Percentiles rank a stretch among this genome's conserved stretches.
These are phyloP conservation scores for Machimus atricapillus DNA, from an alignment of 2,888 invertebrate species.

Conservation along the genomic window DNA sequence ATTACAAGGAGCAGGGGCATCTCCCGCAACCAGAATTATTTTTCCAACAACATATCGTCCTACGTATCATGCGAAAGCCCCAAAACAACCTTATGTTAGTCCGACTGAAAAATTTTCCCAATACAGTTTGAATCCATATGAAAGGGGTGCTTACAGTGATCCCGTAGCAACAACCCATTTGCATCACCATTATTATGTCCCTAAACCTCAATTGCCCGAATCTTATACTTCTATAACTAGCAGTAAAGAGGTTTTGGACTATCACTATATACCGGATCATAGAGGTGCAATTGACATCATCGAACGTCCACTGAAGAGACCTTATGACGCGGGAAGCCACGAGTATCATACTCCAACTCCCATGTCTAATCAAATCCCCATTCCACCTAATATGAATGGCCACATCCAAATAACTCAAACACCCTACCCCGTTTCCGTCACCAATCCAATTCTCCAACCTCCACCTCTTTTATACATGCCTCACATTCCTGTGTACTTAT, in stretches of 20 bases:
- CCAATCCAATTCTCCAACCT: conserved; percentile 49
- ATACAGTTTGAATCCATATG: neutral
- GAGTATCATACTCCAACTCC: conserved; percentile 38
- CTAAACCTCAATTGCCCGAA: conserved; percentile 10
- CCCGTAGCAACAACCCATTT: conserved; percentile 57
- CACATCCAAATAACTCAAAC: conserved; percentile 21
- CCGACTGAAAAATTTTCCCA: neutral
- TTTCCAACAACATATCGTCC: conserved; percentile 58
- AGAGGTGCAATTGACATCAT: conserved; percentile 53
- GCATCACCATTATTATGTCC: conserved; percentile 62
- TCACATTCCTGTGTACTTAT: conserved; percentile 52
- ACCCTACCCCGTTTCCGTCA: conserved; percentile 40
- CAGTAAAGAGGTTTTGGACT: neutral
- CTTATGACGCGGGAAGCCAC: conserved; percentile 48
- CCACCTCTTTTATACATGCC: conserved; percentile 47
- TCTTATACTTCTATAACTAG: neutral
- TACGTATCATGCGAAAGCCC: conserved; percentile 53
- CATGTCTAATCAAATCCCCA: conserved; percentile 44
- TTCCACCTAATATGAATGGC: conserved; percentile 34
- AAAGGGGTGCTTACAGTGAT: neutral
- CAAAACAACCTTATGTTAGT: conserved; percentile 48
- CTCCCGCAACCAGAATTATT: conserved; percentile 50
- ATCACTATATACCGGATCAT: neutral
- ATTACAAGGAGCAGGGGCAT: neutral
- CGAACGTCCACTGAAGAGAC: conserved; percentile 52